Evolutionary conservation across 2,797 vertebrate species (phyloP), one percentile per base, ranked within the genome.

Genomic region (Amblyraja radiata): DNA sequence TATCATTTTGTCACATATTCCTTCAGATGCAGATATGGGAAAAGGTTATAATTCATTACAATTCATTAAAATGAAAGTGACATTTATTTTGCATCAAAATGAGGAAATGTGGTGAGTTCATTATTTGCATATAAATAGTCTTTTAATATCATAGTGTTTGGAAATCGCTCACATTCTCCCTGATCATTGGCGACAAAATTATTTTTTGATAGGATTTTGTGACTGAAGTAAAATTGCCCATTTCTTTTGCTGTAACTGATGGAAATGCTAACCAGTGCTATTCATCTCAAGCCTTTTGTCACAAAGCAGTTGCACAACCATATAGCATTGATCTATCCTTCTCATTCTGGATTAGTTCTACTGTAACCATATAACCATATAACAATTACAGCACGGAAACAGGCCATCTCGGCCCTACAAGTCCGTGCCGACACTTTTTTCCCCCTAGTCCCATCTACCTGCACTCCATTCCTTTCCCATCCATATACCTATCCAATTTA

Each of bases 51-150:
- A 95, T 96, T 96, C 95, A 97, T 96, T 96, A 95, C 93, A 95
- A 94, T 95, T 96, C 95, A 96, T 96, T 97, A 96, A 97, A 97
- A 96, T 95, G 94, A 96, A 96, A 96, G 95, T 96, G 96, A 96
- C 95, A 95, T 95, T 96, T 96, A 96, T 96, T 96, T 96, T 97
- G 95, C 95, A 96, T 96, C 95, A 96, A 95, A 96, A 96, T 94
- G 93, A 86, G 80, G 95, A 95, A 94, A 74, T 79, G 54, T 86
- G 93, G 94, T 94, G 95, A 95, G 94, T 95, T 96, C 95, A 95
- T 96, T 96, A 96, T 97, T 97, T 97, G 96, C 97, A 97, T 97
- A 97, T 97, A 97, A 97, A 97, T 97, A 96, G 95, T 94, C 96
- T 96, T 96, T 95, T 96, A 95, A 96, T 97, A 95, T 97, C 95